Percentiles rank a stretch among this genome's conserved stretches.
Conservation (phyloP, 2,113 vertebrate genomes). For the Cyprinodon tularosa region DNA sequence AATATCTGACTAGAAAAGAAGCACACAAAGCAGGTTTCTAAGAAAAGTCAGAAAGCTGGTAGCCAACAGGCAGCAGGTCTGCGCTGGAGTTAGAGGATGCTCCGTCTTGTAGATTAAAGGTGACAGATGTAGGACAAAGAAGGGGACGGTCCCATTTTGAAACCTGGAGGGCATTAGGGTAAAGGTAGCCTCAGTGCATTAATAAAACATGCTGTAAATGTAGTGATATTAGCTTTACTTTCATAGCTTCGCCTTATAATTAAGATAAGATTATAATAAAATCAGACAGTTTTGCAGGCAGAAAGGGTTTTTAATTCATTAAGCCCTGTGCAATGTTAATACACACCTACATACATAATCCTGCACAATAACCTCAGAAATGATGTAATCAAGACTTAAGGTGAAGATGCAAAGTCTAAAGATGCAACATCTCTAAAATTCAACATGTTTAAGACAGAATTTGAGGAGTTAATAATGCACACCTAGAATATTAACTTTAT, state of each 20-base stretch:
- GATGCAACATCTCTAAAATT: background rate
- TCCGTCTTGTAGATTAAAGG: constrained; percentile 46
- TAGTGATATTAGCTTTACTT: background rate
- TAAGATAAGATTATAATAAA: too few species aligned
- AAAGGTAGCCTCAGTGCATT: background rate
- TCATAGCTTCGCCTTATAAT: background rate
- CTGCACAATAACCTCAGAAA: too few species aligned
- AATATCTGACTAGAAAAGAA: background rate
- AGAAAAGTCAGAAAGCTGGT: background rate
- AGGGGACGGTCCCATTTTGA: constrained; percentile 20
- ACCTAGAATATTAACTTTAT: background rate
- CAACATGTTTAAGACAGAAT: background rate
- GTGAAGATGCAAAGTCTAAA: background rate
- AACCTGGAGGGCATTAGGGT: constrained; percentile 1
- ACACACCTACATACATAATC: background rate
- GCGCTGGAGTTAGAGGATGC: constrained; percentile 33
- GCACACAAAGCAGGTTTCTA: background rate
- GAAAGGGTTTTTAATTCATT: background rate
- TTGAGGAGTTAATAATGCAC: background rate
- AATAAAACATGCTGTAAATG: background rate
- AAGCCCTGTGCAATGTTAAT: background rate
- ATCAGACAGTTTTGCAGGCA: background rate
- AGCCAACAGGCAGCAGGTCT: constrained; percentile 17
- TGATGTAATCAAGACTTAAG: background rate
- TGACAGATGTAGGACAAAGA: constrained; percentile 66